A percentile compares a stretch with the other conserved stretches of the same genome.
phyloP scores from a whole-genome alignment of 2,888 invertebrate species.

The Apotomis capreana region DNA sequence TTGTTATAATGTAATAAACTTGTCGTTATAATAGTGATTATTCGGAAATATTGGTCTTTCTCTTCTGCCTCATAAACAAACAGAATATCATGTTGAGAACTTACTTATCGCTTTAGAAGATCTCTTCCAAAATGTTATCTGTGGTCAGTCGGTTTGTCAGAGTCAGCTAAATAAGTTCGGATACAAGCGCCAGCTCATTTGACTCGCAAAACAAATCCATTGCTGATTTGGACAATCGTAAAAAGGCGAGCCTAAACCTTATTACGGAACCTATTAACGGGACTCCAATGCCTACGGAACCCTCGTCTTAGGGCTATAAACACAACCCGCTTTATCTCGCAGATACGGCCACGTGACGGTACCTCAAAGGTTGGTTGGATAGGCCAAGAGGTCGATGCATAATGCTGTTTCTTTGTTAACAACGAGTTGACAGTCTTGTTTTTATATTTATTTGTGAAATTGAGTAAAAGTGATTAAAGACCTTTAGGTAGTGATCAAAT shows the following conservation, averaged over 20 bases:
- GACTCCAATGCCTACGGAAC: conserved; percentile 36
- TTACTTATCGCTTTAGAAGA: neutral
- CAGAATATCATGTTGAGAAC: neutral
- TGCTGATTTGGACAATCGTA: conserved; percentile 27
- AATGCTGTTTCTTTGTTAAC: neutral
- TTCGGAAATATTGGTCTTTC: no score
- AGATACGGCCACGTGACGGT: conserved; percentile 35
- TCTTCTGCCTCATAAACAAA: no score
- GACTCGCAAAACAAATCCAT: conserved; percentile 27
- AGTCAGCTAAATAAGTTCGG: neutral
- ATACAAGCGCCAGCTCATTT: conserved; percentile 21
- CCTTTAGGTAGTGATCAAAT: no score
- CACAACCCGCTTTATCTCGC: conserved; percentile 38
- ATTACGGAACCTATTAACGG: conserved; percentile 39
- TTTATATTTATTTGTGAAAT: no score
- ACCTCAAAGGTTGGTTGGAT: conserved; percentile 31
- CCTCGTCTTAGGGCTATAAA: conserved; percentile 39
- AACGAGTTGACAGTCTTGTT: no score
- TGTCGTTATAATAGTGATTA: no score
- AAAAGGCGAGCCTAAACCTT: conserved; percentile 40
- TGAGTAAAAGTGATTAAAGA: no score
- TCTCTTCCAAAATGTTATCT: neutral
- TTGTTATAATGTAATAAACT: neutral
- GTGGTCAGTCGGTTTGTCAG: neutral
- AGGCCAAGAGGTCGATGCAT: conserved; percentile 13